Percentiles rank a stretch among this genome's conserved stretches.
Conservation (phyloP, 1,140 invertebrate species). For the Drosophila subpulchrella region DNA sequence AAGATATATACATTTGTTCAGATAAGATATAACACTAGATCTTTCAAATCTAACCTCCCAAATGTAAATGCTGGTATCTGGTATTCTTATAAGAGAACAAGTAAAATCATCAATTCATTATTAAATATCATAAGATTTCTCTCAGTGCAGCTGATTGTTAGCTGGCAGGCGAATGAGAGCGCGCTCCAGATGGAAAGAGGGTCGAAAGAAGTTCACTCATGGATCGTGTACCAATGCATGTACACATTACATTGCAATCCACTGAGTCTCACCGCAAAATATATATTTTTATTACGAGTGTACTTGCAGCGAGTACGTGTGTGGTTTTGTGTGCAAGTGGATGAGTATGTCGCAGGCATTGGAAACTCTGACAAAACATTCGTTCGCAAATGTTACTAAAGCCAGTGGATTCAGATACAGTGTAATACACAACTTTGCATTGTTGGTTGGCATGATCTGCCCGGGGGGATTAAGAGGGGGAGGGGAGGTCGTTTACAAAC, state of each 20-base stretch:
- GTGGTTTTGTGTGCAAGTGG: constrained; percentile 13
- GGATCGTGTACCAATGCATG: constrained; percentile 29
- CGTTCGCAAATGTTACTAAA: constrained; percentile 46
- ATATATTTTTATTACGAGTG: constrained; percentile 19
- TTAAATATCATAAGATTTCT: background rate
- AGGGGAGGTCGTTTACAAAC: constrained; percentile 17
- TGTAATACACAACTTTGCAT: constrained; percentile 57
- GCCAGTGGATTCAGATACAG: constrained; percentile 36
- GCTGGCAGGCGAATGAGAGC: constrained; percentile 56
- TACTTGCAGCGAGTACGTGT: constrained; percentile 24
- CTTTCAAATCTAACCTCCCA: too few species aligned
- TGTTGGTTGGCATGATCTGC: constrained; percentile 45
- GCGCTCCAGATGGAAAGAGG: constrained; percentile 52
- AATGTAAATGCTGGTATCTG: too few species aligned
- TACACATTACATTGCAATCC: constrained; percentile 20
- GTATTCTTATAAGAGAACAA: too few species aligned
- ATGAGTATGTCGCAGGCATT: constrained; percentile 46
- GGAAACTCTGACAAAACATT: constrained; percentile 39
- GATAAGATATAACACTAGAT: too few species aligned
- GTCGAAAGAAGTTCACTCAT: constrained; percentile 49
- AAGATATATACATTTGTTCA: too few species aligned
- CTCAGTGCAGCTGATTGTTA: background rate
- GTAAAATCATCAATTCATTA: background rate
- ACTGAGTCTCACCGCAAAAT: constrained; percentile 34
- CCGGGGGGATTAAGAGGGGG: constrained; percentile 1